Percentiles rank a stretch among this genome's conserved stretches.
Conservation (phyloP, 2,888 invertebrate species). For the Ypsolopha scabrella region DNA sequence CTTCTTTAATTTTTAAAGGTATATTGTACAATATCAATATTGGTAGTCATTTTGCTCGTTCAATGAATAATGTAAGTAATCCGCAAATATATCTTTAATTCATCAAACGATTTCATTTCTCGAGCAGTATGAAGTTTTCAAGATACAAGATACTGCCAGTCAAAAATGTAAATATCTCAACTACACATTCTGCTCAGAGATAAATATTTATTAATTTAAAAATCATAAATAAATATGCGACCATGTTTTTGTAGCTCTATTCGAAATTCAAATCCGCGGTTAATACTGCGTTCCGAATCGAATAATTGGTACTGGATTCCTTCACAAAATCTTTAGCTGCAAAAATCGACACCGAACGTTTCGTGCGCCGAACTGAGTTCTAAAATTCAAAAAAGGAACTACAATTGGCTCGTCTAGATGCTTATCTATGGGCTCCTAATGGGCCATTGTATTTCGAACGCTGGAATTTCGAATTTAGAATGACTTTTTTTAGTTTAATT, state of each 20-base stretch:
- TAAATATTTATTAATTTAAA: neutral
- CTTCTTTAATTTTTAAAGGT: too few relatives aligned
- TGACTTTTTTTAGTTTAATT: slow-evolving; percentile 55
- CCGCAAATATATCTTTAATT: neutral
- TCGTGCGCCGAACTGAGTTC: slow-evolving; percentile 12
- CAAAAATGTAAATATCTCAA: neutral
- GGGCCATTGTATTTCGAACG: slow-evolving; percentile 53
- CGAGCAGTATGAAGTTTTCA: neutral
- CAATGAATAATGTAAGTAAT: too few relatives aligned
- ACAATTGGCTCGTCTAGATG: slow-evolving; percentile 30
- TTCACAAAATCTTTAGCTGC: slow-evolving; percentile 29
- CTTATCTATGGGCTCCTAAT: slow-evolving; percentile 57
- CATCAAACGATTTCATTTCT: neutral
- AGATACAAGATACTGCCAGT: neutral
- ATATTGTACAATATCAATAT: too few relatives aligned
- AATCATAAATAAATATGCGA: neutral
- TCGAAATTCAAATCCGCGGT: too few relatives aligned
- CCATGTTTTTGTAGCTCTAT: neutral
- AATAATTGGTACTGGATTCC: slow-evolving; percentile 17
- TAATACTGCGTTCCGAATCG: too few relatives aligned
- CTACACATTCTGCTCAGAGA: too few relatives aligned
- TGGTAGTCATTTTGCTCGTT: too few relatives aligned
- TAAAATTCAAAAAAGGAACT: slow-evolving; percentile 6
- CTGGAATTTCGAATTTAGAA: slow-evolving; percentile 22
- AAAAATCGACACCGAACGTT: slow-evolving; percentile 39